A percentile compares a stretch with the other conserved stretches of the same genome.
Evolutionary conservation across 1,140 invertebrate species (phyloP).

Genomic region (Drosophila pectinifera): DNA sequence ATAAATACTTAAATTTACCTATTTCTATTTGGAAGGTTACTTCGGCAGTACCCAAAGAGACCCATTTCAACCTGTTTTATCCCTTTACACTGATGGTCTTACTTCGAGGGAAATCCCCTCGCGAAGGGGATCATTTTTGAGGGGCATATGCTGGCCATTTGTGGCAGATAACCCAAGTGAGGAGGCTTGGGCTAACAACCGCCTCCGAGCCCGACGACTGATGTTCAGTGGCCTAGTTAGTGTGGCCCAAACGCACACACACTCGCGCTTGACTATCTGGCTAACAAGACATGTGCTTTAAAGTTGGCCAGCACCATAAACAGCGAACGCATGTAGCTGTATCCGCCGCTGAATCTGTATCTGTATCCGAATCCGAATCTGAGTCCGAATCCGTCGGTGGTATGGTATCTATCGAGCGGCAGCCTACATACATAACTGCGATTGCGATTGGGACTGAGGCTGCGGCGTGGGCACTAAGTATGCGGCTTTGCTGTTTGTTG

Average conservation of each 20-base stretch:
- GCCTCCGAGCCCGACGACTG: constrained; percentile 15
- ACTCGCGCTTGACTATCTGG: constrained; percentile 16
- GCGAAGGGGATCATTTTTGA: neutral
- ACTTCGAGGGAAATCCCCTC: neutral
- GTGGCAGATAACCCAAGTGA: neutral
- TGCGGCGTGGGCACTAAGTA: constrained; percentile 74
- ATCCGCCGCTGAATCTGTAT: constrained; percentile 44
- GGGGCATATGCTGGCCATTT: constrained; percentile 3
- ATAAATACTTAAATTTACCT: no score
- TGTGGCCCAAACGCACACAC: constrained; percentile 49
- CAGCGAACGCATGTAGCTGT: constrained; percentile 65
- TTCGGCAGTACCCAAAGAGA: neutral
- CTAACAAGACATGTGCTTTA: constrained; percentile 62
- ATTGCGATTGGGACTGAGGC: constrained; percentile 28
- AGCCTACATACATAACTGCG: constrained; percentile 64
- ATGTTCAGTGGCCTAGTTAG: constrained; percentile 79
- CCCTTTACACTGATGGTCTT: neutral
- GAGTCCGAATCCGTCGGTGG: constrained; percentile 47
- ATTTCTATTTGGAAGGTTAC: no score
- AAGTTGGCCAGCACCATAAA: constrained; percentile 65
- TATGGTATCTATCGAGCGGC: constrained; percentile 48
- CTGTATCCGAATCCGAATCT: constrained; percentile 40
- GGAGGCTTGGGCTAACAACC: neutral
- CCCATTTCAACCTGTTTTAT: neutral
- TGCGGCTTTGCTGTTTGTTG: constrained; percentile 66